phyloP scores from a whole-genome alignment of 2,888 invertebrate genomes.

The Zeuzera pyrina region DNA sequence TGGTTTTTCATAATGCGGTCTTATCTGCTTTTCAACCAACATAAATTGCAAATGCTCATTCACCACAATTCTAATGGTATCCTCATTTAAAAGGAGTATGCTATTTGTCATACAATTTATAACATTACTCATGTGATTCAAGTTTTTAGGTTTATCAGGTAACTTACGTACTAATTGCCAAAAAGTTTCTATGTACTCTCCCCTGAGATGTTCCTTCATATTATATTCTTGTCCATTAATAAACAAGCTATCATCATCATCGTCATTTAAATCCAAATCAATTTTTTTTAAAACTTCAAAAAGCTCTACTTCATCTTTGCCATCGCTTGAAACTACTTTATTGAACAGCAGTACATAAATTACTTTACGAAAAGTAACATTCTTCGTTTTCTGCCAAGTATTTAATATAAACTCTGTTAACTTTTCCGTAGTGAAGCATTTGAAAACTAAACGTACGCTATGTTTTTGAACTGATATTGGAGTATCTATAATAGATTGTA shows the following conservation, averaged over 20 bases:
- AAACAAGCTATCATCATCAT: slow-evolving; percentile 35
- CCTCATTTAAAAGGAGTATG: slow-evolving; percentile 22
- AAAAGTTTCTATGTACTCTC: slow-evolving; percentile 22
- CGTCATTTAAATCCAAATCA: slow-evolving; percentile 25
- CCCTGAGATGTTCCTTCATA: slow-evolving; percentile 22
- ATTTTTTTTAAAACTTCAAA: slow-evolving; percentile 29
- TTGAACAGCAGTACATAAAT: slow-evolving; percentile 28
- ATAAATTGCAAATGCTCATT: slow-evolving; percentile 23
- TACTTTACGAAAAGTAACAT: slow-evolving; percentile 30
- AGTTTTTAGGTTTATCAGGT: slow-evolving; percentile 21
- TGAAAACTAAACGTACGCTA: slow-evolving; percentile 37
- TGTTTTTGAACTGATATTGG: slow-evolving; percentile 43
- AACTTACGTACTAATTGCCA: slow-evolving; percentile 31
- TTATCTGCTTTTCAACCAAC: slow-evolving; percentile 17
- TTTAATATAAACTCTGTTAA: slow-evolving; percentile 17
- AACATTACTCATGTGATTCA: slow-evolving; percentile 18
- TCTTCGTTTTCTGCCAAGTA: slow-evolving; percentile 34
- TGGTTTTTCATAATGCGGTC: slow-evolving; percentile 3
- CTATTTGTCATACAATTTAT: slow-evolving; percentile 19
- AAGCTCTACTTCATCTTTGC: slow-evolving; percentile 19
- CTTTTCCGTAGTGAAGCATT: slow-evolving; percentile 27
- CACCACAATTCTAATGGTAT: slow-evolving; percentile 23
- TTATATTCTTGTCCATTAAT: slow-evolving; percentile 15
- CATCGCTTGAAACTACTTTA: slow-evolving; percentile 21
- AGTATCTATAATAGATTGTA: slow-evolving; percentile 26